Conservation (phyloP, 2,888 invertebrate species). For the Xestobium rufovillosum region DNA sequence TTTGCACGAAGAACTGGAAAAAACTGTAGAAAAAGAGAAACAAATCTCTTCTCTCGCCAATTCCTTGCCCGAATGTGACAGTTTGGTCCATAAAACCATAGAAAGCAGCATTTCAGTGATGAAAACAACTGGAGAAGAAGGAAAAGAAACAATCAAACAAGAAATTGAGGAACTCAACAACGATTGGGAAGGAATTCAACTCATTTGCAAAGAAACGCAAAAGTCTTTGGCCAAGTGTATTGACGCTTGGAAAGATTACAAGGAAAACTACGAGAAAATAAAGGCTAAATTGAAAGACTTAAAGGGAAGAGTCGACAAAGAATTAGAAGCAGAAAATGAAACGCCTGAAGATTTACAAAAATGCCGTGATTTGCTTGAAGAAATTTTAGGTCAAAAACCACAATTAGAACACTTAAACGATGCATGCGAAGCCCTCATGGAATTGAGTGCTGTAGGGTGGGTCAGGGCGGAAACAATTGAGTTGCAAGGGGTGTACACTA, state of each 20-base stretch:
- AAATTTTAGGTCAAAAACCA: conserved; percentile 68
- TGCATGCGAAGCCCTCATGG: conserved; percentile 79
- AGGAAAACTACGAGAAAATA: conserved; percentile 63
- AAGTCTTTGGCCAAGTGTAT: conserved; percentile 68
- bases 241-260: conserved; percentile 74
- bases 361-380: conserved; percentile 66
- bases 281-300: conserved; percentile 68
- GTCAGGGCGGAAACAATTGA: conserved; percentile 82
- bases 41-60: conserved; percentile 63
- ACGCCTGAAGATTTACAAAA: conserved; percentile 70
- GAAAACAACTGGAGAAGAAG: conserved; percentile 72
- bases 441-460: conserved; percentile 75
- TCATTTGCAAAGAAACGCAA: conserved; percentile 68
- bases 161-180: conserved; percentile 72
- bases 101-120: conserved; percentile 68
- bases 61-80: conserved; percentile 64
- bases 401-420: conserved; percentile 79
- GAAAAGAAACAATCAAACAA: conserved; percentile 71
- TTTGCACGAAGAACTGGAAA: conserved; percentile 79
- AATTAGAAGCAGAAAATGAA: conserved; percentile 61
- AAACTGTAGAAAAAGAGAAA: conserved; percentile 66
- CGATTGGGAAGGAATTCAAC: conserved; percentile 76
- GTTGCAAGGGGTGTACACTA: conserved; percentile 74
- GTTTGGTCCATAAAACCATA: conserved; percentile 63
- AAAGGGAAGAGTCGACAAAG: conserved; percentile 55